Conservation (phyloP, 2,113 vertebrate species). For the Grantiella picta region DNA sequence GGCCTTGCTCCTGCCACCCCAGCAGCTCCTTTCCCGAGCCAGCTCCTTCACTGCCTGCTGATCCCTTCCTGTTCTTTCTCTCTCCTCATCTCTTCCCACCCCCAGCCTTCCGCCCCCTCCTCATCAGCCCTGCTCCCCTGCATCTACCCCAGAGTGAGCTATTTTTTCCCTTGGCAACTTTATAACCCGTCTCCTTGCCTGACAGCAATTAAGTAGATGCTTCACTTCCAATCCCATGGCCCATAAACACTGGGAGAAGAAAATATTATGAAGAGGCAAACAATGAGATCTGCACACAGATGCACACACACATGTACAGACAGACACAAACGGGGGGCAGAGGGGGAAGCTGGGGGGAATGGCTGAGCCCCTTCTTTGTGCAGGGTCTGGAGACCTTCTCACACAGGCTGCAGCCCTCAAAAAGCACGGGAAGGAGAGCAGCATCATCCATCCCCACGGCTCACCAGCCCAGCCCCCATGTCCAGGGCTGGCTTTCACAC, state of each 20-base stretch:
- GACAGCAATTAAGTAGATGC: constrained; percentile 51
- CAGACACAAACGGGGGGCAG: background rate
- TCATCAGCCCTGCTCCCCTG: background rate
- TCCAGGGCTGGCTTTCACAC: background rate
- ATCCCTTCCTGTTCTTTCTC: background rate
- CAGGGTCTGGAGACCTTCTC: background rate
- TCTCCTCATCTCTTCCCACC: background rate
- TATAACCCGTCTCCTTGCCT: constrained; percentile 45
- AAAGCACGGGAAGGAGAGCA: fast-evolving
- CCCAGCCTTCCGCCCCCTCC: background rate
- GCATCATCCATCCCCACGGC: background rate
- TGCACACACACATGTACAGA: background rate
- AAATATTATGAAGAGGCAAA: background rate
- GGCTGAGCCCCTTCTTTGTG: background rate
- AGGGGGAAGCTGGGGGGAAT: fast-evolving
- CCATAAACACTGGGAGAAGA: constrained; percentile 15
- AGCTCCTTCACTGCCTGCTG: background rate
- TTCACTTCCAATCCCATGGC: constrained; percentile 47
- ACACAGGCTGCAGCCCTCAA: fast-evolving
- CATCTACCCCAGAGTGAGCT: constrained; percentile 23
- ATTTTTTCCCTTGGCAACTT: constrained; percentile 50
- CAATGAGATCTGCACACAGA: background rate
- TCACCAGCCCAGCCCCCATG: background rate
- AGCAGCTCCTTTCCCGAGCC: background rate
- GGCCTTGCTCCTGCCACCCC: background rate